These are phyloP conservation scores for Luidia sarsii DNA, from an alignment of 53 echinoderm and acorn worm genomes.

Conservation along the genomic window DNA sequence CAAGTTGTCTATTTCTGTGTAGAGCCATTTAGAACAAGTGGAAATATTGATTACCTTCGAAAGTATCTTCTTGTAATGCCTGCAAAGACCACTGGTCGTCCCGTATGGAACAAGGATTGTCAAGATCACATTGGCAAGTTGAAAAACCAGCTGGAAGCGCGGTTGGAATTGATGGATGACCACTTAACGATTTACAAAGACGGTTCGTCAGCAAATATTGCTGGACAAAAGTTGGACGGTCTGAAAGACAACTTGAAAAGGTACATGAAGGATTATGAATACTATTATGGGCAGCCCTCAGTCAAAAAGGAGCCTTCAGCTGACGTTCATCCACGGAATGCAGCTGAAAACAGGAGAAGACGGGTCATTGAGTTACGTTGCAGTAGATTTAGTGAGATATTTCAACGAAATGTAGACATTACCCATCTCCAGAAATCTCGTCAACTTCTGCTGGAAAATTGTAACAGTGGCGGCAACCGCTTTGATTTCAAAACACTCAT, in stretches of 20 bases:
- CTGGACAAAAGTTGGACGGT: conserved; percentile 22
- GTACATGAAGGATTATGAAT: background rate
- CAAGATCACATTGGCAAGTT: background rate
- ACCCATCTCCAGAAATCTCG: background rate
- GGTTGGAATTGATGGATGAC: conserved; percentile 36
- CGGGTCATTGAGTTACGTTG: conserved; percentile 9
- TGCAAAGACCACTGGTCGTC: background rate
- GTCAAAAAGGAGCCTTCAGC: background rate
- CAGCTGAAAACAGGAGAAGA: conserved; percentile 11
- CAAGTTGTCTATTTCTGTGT: conserved; percentile 33
- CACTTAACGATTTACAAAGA: conserved; percentile 50
- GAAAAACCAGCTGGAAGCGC: conserved; percentile 2
- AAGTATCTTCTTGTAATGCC: background rate
- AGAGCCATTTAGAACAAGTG: conserved; percentile 18
- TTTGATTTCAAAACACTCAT: conserved; percentile 61
- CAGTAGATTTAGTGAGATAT: conserved; percentile 36
- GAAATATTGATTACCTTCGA: background rate
- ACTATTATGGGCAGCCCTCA: conserved; percentile 44
- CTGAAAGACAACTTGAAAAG: background rate
- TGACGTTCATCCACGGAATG: background rate
- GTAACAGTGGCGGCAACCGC: background rate
- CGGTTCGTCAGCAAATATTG: conserved; percentile 11
- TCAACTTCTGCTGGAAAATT: conserved; percentile 1
- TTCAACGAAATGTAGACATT: conserved; percentile 2
- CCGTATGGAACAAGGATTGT: background rate